Evolutionary conservation across 2,797 vertebrate genomes (phyloP), one percentile per base, ranked within the genome.

Genomic region (Odontamblyopus lacepedii): DNA sequence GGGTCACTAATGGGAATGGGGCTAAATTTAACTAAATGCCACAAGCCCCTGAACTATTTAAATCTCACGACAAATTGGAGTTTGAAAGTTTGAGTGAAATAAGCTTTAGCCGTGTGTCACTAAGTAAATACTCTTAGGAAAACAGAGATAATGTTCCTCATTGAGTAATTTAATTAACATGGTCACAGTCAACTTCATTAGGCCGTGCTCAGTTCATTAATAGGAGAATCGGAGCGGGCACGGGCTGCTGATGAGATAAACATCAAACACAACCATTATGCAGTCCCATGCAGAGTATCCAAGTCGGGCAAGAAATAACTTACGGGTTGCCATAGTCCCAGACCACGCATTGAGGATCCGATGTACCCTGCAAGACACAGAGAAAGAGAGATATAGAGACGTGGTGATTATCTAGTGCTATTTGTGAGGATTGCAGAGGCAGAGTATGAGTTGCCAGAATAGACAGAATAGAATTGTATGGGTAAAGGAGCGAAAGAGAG

Each of bases 291-390:
- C 67, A 72, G 27, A 67, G 74, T 57, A 74, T 67, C 56, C 72
- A 32, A 84, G 79, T 78, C 32, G 79, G 79, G 84, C n/a, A 80
- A 71, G 73, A 67, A 75, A 67, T 75, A 88, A 98, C 97, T 97
- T 94, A 98, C 97, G 83, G 92, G 94, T 94, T 96, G 63, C 94
- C 92, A 86, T 96, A 96, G 92, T 98, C 96, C 98, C 97, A 98
- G 88, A 96, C 95, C 84, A 96, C 95, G 4, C 97, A 99, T 81
- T 95, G 96, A 67, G 97, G 95, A 83, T 98, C 95, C 6, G 96
- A 96, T 56, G 97, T 98, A 83, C 97, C 97, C 97, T 99, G 93
- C 76, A 88, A 81, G 88, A 87, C 76, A 92, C 13, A 44, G 18
- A 11, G 32, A 11, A 56, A 35, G 29, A 57, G 32, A 57, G 15